phyloP scores from a whole-genome alignment of 1,140 invertebrate genomes.

The Delia radicum region DNA sequence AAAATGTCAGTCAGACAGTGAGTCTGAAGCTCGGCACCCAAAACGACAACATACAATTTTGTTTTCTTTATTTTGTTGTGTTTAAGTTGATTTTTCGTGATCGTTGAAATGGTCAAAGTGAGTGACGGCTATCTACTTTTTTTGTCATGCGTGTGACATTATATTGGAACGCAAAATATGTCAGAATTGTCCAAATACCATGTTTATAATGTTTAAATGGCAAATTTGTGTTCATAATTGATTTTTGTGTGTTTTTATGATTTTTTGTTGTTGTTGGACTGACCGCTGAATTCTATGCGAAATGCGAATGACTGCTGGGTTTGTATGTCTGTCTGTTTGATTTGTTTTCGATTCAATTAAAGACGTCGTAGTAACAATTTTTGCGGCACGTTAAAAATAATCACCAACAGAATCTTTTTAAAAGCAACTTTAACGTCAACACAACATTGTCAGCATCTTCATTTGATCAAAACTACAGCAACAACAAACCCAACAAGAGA shows the following conservation, averaged over 20 bases:
- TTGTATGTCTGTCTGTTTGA: constrained; percentile 7
- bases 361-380: constrained; percentile 1
- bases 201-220: constrained; percentile 47
- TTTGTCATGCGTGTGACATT: constrained; percentile 28
- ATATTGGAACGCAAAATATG: constrained; percentile 40
- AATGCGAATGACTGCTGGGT: not conserved
- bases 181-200: constrained; percentile 56
- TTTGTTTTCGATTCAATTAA: constrained; percentile 14
- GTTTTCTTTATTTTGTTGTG: too few relatives aligned
- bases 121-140: not conserved
- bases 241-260: too few relatives aligned
- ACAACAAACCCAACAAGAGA: too few relatives aligned
- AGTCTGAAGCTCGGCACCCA: not conserved
- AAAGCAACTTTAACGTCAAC: constrained; percentile 7
- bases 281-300: too few relatives aligned
- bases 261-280: too few relatives aligned
- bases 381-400: not conserved
- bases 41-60: not conserved
- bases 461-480: not conserved
- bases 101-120: too few relatives aligned
- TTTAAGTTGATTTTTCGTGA: too few relatives aligned
- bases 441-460: constrained; percentile 21
- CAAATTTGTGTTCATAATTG: constrained; percentile 56
- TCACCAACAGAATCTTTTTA: not conserved
- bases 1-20: not conserved